Conservation (phyloP, 2,113 vertebrate species). For the Spermophilus dauricus region DNA sequence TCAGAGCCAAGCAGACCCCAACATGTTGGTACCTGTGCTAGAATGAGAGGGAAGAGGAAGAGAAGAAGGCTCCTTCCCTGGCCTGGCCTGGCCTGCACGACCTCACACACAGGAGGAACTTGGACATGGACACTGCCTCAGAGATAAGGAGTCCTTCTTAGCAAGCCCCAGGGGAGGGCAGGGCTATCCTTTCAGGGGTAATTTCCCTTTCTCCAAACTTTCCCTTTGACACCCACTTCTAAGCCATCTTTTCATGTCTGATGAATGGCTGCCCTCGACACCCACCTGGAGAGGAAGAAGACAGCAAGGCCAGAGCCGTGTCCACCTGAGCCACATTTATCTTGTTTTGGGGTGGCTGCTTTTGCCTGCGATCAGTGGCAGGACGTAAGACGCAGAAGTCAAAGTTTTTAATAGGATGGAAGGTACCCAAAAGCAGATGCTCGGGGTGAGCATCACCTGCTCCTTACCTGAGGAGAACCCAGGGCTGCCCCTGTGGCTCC, state of each 20-base stretch:
- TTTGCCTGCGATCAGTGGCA: background rate
- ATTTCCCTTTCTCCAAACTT: slow-evolving; percentile 11
- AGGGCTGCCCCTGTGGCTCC: background rate
- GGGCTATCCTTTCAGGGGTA: background rate
- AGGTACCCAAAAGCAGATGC: background rate
- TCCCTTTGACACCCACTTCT: background rate
- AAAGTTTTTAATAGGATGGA: background rate
- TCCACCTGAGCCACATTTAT: background rate
- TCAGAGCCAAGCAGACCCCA: background rate
- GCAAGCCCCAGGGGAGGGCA: background rate
- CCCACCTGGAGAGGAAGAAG: background rate
- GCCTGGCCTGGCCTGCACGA: background rate
- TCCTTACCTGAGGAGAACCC: background rate
- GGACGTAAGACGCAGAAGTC: background rate
- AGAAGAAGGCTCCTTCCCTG: background rate
- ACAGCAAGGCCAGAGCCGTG: background rate
- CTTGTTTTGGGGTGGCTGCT: background rate
- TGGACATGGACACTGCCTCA: background rate
- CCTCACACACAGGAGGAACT: background rate
- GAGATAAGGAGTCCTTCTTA: background rate
- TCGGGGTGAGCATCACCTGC: background rate
- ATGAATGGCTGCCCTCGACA: background rate
- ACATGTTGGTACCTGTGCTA: background rate
- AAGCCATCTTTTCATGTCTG: background rate
- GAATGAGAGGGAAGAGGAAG: background rate